Percentiles rank a stretch among this genome's conserved stretches.
phyloP scores from a whole-genome alignment of 2,888 invertebrate genomes.

The Balanococcus diminutus region DNA sequence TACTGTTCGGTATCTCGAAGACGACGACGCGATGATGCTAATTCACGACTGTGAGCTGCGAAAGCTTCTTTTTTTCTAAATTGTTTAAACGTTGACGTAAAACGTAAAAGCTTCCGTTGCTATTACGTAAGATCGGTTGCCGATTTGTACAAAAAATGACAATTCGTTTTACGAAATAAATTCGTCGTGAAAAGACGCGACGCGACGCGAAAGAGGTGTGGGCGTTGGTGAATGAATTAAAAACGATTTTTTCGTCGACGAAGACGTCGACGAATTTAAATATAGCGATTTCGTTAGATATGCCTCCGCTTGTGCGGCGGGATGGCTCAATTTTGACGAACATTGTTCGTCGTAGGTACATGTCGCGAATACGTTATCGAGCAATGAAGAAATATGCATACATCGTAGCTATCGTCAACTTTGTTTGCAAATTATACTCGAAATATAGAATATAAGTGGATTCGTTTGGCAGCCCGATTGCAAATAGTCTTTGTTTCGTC shows the following conservation, averaged over 20 bases:
- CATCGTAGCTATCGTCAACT: conserved; percentile 7
- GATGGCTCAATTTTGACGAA: conserved; percentile 24
- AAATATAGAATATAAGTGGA: conserved; percentile 9
- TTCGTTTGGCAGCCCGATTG: conserved; percentile 12
- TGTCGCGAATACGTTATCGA: conserved; percentile 35
- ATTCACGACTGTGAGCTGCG: not conserved
- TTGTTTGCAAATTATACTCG: conserved; percentile 37
- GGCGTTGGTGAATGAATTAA: conserved; percentile 15
- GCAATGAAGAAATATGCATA: not conserved
- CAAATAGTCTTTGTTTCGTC: conserved; percentile 32
- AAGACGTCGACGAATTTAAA: conserved; percentile 11
- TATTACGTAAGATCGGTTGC: not conserved
- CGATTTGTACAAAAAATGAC: conserved; percentile 18
- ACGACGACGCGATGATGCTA: not conserved
- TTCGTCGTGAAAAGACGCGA: not conserved
- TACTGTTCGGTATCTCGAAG: not conserved
- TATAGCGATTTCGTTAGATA: not conserved
- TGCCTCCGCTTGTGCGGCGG: not conserved
- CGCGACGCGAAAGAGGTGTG: too few relatives aligned
- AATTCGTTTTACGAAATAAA: conserved; percentile 29
- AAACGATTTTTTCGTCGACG: not conserved
- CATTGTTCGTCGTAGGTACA: conserved; percentile 32
- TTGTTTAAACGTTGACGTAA: not conserved
- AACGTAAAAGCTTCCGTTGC: conserved; percentile 32
- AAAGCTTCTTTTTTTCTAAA: not conserved